phyloP scores from a whole-genome alignment of 2,113 vertebrate species.

The Poeciliopsis prolifica region DNA sequence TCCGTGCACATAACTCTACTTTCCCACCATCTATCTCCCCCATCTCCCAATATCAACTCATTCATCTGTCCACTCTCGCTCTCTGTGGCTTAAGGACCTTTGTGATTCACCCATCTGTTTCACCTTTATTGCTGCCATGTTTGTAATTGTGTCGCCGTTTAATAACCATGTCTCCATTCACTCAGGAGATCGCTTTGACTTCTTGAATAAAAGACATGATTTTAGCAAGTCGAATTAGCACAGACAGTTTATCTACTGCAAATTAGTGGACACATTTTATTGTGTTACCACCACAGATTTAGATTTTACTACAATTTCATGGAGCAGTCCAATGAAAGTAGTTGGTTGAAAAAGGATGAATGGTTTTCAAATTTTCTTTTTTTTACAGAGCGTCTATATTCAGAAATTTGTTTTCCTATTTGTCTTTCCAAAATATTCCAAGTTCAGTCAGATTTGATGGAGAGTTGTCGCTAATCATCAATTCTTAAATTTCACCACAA shows the following conservation, averaged over 20 bases:
- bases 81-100: slow-evolving; percentile 38
- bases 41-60: slow-evolving; percentile 43
- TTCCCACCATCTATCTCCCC: slow-evolving; percentile 44
- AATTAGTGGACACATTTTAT: not conserved
- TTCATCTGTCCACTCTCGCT: slow-evolving; percentile 46
- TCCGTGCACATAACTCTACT: slow-evolving; percentile 24
- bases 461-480: too few relatives aligned
- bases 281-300: not conserved
- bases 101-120: slow-evolving; percentile 56
- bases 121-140: slow-evolving; percentile 6
- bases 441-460: not conserved
- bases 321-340: not conserved
- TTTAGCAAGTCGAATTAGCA: slow-evolving; percentile 1
- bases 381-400: not conserved
- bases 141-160: slow-evolving; percentile 1
- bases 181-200: slow-evolving; percentile 9
- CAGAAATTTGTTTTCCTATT: not conserved
- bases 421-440: not conserved
- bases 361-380: too few relatives aligned
- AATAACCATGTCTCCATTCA: not conserved
- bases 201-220: not conserved
- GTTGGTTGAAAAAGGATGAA: not conserved
- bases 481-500: too few relatives aligned
- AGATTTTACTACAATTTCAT: not conserved
- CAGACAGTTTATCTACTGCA: not conserved